Conservation (phyloP, 1,140 invertebrate species). For the Paraescarpia echinospica region DNA sequence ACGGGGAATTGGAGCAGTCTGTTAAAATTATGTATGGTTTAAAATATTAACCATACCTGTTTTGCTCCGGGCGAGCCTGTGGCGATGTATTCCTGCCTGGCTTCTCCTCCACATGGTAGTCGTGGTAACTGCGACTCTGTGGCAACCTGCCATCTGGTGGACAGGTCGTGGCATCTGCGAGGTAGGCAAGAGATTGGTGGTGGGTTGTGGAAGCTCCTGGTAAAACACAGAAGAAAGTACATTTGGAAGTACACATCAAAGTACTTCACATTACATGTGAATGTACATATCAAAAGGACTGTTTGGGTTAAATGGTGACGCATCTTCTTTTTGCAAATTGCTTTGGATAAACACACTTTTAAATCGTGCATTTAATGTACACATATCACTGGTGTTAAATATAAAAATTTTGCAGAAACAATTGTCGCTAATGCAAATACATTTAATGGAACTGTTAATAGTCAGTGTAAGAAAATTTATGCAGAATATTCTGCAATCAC, state of each 20-base stretch:
- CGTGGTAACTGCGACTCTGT: slow-evolving; percentile 22
- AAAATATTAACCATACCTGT: background rate
- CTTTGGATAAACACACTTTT: too few relatives aligned
- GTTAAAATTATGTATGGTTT: too few relatives aligned
- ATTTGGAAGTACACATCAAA: background rate
- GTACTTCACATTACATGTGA: background rate
- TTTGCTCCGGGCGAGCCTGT: background rate
- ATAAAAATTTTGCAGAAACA: too few relatives aligned
- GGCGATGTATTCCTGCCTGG: background rate
- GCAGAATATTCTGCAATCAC: too few relatives aligned
- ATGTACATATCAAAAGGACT: background rate
- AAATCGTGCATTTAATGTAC: too few relatives aligned
- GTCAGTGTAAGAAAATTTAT: too few relatives aligned
- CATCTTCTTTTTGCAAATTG: background rate
- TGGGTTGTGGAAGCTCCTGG: background rate
- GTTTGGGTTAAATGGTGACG: background rate
- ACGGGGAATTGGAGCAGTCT: too few relatives aligned
- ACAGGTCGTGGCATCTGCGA: background rate
- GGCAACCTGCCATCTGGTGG: background rate
- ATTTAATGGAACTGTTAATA: too few relatives aligned
- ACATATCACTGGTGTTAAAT: too few relatives aligned
- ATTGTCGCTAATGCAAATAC: too few relatives aligned
- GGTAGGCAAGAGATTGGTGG: slow-evolving; percentile 14
- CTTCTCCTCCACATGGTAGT: slow-evolving; percentile 13
- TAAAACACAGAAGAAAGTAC: background rate